A percentile compares a stretch with the other conserved stretches of the same genome.
These are phyloP conservation scores for Progne subis DNA, from an alignment of 2,113 vertebrate genomes.

Conservation along the genomic window DNA sequence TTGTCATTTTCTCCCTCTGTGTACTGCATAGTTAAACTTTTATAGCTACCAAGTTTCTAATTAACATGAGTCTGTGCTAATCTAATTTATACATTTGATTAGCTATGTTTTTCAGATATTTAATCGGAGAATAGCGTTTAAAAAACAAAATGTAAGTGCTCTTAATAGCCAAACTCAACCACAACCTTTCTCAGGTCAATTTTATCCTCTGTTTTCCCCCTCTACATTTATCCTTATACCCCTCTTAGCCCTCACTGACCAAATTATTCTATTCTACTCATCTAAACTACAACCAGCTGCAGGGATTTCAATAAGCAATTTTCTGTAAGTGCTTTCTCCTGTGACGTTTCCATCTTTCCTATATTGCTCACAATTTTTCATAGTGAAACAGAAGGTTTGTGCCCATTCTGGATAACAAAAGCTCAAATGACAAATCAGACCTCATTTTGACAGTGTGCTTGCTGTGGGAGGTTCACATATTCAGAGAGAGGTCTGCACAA, in stretches of 20 bases:
- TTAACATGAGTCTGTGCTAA: not conserved
- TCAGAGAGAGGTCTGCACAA: not conserved
- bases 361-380: not conserved
- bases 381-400: not conserved
- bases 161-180: not conserved
- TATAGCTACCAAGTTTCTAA: not conserved
- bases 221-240: not conserved
- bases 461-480: not conserved
- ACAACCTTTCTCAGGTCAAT: not conserved
- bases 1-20: not conserved
- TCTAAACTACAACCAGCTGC: not conserved
- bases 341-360: not conserved
- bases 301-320: conserved; percentile 21
- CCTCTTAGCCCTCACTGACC: not conserved
- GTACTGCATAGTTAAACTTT: not conserved
- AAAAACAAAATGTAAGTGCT: not conserved
- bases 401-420: not conserved
- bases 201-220: not conserved
- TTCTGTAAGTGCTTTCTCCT: not conserved
- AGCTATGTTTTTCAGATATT: not conserved
- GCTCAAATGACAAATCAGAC: not conserved
- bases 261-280: not conserved
- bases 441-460: not conserved
- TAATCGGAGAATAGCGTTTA: not conserved
- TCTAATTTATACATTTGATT: not conserved